A percentile compares a stretch with the other conserved stretches of the same genome.
Evolutionary conservation across 2,113 vertebrate genomes (phyloP).

Genomic region (Lethenteron camtschaticum): DNA sequence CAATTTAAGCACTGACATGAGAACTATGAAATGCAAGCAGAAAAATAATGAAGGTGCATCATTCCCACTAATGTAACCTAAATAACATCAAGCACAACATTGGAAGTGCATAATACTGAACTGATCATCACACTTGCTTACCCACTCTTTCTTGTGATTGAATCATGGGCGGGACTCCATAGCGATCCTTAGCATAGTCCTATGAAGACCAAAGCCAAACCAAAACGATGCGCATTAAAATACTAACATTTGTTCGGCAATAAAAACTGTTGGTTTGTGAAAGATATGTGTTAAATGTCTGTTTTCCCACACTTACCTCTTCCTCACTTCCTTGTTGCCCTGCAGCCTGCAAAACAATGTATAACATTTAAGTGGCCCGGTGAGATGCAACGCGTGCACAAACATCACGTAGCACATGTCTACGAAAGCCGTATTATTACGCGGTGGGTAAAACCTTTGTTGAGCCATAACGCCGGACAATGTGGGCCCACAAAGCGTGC

Average conservation of each 20-base stretch:
- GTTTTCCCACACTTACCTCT: constrained; percentile 25
- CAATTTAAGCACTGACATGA: neutral
- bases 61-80: neutral
- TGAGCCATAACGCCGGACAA: constrained; percentile 13
- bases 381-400: neutral
- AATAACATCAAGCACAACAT: neutral
- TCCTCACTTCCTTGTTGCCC: constrained; percentile 34
- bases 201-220: constrained; percentile 17
- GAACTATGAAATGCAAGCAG: neutral
- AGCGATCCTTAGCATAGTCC: constrained; percentile 91
- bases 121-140: constrained; percentile 25
- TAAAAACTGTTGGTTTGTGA: neutral
- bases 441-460: constrained; percentile 13
- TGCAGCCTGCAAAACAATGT: constrained; percentile 19
- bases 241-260: neutral
- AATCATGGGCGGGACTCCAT: constrained; percentile 56
- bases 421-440: constrained; percentile 6
- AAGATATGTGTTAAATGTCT: neutral
- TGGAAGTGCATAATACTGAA: neutral
- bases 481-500: constrained; percentile 5
- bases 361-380: neutral
- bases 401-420: neutral
- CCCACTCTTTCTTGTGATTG: constrained; percentile 85
- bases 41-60: neutral
- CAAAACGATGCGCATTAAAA: neutral